Base-by-base conservation (phyloP, 2,797 vertebrate genomes). In the Remorina albescens region DNA sequence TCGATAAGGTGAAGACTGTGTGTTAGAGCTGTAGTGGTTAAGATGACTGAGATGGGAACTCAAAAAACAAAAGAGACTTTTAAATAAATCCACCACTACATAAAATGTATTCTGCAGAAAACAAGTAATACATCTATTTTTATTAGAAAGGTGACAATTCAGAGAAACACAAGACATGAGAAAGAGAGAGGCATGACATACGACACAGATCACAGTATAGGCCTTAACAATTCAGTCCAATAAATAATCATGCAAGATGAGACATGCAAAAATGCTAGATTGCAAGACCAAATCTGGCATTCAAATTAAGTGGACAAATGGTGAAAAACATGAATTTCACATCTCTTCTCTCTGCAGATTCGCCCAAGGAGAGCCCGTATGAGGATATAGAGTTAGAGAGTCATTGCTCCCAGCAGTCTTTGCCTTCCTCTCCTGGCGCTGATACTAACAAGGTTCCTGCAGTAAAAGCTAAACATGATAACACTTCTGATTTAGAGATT, bases 381-480 rank as follows among this genome's bases (percentile, higher is more conserved):
- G 97, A 98, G 83, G 97, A 98, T 81, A 95, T 98, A 0, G 97
- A 98, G 85, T 82, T 96, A 62, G 96, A 97, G 19, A 96, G 95
- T 78, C 95, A 96, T 79, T 95, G 95, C 77, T 95, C 95, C 74
- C 88, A 96, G 87, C 95, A 96, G 71, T 94, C 92, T 26, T 91
- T 96, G 50, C 95, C 96, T 39, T 92, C 94, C 32, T 94, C 95
- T 30, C 94, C 96, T 56, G 92, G 96, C 4, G 94, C 95, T 0
- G 96, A 96, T 41, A 94, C 93, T 1, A 84, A 92, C 36, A 94
- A 93, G 91, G 92, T 93, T 66, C 37, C 88, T 42, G 25, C 55
- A 28, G 11, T 19, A 36, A 23, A 64, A 71, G 25, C 46, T 34
- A 34, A 50, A 53, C 26, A 65, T 21, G 13, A n/a, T 32, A 21